These are phyloP conservation scores for Cladopsammia gracilis DNA, from an alignment of 64 coral and sea anemone genomes.

Conservation along the genomic window DNA sequence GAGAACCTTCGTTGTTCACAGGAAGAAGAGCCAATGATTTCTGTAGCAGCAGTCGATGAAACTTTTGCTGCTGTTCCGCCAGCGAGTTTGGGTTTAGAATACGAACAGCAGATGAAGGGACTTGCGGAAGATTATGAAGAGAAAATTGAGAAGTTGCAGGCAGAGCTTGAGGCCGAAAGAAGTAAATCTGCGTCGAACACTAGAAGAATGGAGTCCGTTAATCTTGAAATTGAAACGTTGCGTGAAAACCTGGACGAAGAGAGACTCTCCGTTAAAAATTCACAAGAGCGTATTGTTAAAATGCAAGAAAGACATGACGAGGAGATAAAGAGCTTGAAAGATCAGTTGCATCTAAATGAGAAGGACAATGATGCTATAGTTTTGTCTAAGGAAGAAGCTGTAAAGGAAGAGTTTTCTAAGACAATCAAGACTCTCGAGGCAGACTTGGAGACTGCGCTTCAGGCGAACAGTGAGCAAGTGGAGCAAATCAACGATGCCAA, in stretches of 20 bases:
- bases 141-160: slow-evolving; percentile 72
- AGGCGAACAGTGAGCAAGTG: slow-evolving; percentile 44
- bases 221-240: slow-evolving; percentile 75
- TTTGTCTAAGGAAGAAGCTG: slow-evolving; percentile 23
- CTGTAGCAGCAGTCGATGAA: slow-evolving; percentile 16
- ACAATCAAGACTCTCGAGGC: slow-evolving; percentile 65
- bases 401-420: slow-evolving; percentile 23
- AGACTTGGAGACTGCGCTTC: slow-evolving; percentile 42
- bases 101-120: slow-evolving; percentile 79
- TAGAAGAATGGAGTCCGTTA: slow-evolving; percentile 77
- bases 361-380: slow-evolving; percentile 24
- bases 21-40: slow-evolving; percentile 35
- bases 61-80: slow-evolving; percentile 25
- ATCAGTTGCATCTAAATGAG: slow-evolving; percentile 23
- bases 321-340: slow-evolving; percentile 67
- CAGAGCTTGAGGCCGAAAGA: slow-evolving; percentile 60
- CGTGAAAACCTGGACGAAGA: slow-evolving; percentile 86
- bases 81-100: slow-evolving; percentile 39
- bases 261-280: slow-evolving; percentile 48
- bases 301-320: slow-evolving; percentile 60
- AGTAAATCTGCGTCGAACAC: slow-evolving; percentile 66
- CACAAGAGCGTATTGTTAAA: slow-evolving; percentile 57
- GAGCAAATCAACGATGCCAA: slow-evolving; percentile 45
- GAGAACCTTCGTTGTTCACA: slow-evolving; percentile 19
- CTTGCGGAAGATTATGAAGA: slow-evolving; percentile 91